Base-by-base conservation (phyloP, 2,113 vertebrate species). In the Calcarius ornatus region DNA sequence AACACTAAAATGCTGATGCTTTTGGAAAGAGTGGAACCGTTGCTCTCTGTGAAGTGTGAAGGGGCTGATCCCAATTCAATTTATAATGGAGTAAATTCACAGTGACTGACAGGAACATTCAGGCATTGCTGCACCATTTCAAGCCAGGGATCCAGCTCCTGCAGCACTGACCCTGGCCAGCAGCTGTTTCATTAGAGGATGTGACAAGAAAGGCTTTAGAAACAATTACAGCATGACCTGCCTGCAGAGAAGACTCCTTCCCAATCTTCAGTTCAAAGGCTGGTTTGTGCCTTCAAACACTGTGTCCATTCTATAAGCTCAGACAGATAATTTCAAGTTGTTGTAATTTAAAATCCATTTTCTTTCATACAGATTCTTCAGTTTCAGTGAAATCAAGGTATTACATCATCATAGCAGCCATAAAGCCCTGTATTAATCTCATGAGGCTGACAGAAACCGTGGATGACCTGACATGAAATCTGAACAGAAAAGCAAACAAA, bases 401-500 rank as follows among this genome's bases (percentile, higher is more conserved):
- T 96, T 85, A 66, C 68, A 76, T 91, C 92, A 86, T 61, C 47
- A 18, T 2, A 77, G 84, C 1, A 5, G 20, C 64, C 71, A 51
- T 66, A 70, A 92, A 80, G 60, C 82, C 43, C 56, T 4, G 1
- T 51, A 75, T 90, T 82, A 96, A 73, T 95, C 88, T 86, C 71
- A 37, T 24, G 71, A 93, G 79, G 31, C 64, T 90, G 75, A 81
- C n/a, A 90, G 68, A 94, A 84, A 87, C 73, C 11, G 6, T 30
- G n/a, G 35, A 85, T 87, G 87, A 85, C 75, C 79, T 92, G 87
- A 92, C 64, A 76, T 8, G 60, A 80, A 71, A 92, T 86, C 71
- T 80, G 77, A 70, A 75, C 3, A 12, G 38, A 90, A 94, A 94
- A 92, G 64, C 79, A 95, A 95, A 90, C 63, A 83, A 90, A 92